phyloP scores from a whole-genome alignment of 2,113 vertebrate genomes.

The Lophotis ruficrista region DNA sequence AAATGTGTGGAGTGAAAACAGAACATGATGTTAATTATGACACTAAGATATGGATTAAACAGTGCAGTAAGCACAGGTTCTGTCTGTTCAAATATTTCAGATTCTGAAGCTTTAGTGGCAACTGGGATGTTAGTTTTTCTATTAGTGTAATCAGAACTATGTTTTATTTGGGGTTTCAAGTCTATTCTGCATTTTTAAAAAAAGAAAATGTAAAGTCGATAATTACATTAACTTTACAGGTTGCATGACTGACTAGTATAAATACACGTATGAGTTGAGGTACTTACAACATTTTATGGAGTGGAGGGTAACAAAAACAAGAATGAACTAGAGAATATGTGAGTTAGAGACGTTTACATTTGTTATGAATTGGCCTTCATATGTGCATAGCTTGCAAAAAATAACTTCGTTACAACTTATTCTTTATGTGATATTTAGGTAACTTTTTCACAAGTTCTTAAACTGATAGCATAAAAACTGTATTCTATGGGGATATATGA shows the following conservation, averaged over 20 bases:
- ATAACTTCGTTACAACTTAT: neutral
- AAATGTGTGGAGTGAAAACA: neutral
- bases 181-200: neutral
- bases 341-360: neutral
- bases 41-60: neutral
- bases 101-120: neutral
- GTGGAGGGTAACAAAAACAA: neutral
- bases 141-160: neutral
- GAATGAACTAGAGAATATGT: neutral
- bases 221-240: neutral
- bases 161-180: neutral
- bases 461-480: neutral
- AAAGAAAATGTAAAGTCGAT: neutral
- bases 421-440: neutral
- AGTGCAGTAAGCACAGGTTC: neutral
- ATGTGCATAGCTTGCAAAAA: neutral
- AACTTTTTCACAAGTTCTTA: neutral
- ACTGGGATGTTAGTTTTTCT: neutral
- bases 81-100: neutral
- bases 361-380: neutral
- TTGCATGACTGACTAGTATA: neutral
- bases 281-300: neutral
- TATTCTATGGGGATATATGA: neutral
- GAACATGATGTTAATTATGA: neutral
- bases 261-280: neutral